Percentiles rank a stretch among this genome's conserved stretches.
Evolutionary conservation across 2,888 invertebrate genomes (phyloP).

Genomic region (Rotaria magnacalcarata): DNA sequence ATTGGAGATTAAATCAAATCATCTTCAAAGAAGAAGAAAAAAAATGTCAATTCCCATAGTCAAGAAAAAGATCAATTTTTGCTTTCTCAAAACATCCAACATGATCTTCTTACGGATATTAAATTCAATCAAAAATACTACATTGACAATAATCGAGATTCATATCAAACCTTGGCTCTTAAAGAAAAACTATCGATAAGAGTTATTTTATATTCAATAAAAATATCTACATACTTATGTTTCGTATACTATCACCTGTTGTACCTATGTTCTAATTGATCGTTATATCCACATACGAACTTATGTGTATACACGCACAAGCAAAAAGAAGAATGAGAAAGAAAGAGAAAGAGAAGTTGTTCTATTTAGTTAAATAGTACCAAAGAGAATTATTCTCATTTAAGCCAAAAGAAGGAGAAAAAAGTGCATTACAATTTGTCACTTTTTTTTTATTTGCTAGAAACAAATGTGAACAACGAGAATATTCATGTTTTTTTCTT

Average conservation of each 20-base stretch:
- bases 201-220: background rate
- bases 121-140: background rate
- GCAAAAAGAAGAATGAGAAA: background rate
- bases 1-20: background rate
- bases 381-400: background rate
- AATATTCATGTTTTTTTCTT: background rate
- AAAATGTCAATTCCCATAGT: background rate
- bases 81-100: background rate
- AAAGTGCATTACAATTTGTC: background rate
- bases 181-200: background rate
- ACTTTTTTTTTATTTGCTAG: background rate
- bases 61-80: background rate
- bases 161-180: background rate
- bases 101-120: background rate
- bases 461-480: no score
- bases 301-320: background rate
- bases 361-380: background rate
- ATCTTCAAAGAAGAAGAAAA: background rate
- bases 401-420: background rate
- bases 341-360: background rate
- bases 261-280: background rate
- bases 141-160: background rate
- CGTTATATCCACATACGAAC: slow-evolving; percentile 4
- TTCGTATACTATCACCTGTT: background rate
- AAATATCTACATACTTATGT: background rate